A percentile compares a stretch with the other conserved stretches of the same genome.
These are phyloP conservation scores for Stigmatopora argus DNA, from an alignment of 2,113 vertebrate species.

Conservation along the genomic window DNA sequence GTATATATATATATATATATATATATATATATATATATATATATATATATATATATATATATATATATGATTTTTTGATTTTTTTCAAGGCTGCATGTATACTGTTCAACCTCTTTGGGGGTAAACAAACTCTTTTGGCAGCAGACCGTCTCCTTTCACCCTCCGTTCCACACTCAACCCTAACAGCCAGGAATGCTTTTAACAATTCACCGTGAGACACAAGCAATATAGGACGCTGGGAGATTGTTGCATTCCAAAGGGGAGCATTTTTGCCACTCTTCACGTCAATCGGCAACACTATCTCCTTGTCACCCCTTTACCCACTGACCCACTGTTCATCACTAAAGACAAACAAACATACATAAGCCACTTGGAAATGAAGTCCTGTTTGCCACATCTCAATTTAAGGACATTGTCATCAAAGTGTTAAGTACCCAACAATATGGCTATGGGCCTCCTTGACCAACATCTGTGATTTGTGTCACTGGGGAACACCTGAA, in stretches of 20 bases:
- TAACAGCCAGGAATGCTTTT: slow-evolving; percentile 70
- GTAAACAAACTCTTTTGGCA: slow-evolving; percentile 55
- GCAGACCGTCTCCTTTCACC: slow-evolving; percentile 50
- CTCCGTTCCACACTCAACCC: slow-evolving; percentile 54
- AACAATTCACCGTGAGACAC: slow-evolving; percentile 57
- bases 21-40: no score
- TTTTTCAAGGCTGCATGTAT: slow-evolving; percentile 28
- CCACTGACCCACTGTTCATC: slow-evolving; percentile 13
- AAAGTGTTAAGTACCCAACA: slow-evolving; percentile 66
- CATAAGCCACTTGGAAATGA: slow-evolving; percentile 15
- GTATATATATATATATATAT: no score
- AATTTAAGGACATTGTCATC: slow-evolving; percentile 52
- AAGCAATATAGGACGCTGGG: slow-evolving; percentile 56
- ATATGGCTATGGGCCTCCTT: slow-evolving; percentile 49
- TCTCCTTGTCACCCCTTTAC: slow-evolving; percentile 60
- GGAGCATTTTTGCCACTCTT: slow-evolving; percentile 66
- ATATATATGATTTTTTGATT: slow-evolving; percentile 6
- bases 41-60: background rate
- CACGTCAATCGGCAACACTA: slow-evolving; percentile 71
- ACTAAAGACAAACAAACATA: slow-evolving; percentile 48
- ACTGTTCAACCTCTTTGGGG: slow-evolving; percentile 38
- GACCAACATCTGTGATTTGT: slow-evolving; percentile 57
- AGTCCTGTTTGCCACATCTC: slow-evolving; percentile 40
- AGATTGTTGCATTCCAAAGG: slow-evolving; percentile 70
- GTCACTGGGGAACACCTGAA: slow-evolving; percentile 51